Evolutionary conservation across 2,797 vertebrate genomes (phyloP).

Genomic region (Urosaurus nigricauda): DNA sequence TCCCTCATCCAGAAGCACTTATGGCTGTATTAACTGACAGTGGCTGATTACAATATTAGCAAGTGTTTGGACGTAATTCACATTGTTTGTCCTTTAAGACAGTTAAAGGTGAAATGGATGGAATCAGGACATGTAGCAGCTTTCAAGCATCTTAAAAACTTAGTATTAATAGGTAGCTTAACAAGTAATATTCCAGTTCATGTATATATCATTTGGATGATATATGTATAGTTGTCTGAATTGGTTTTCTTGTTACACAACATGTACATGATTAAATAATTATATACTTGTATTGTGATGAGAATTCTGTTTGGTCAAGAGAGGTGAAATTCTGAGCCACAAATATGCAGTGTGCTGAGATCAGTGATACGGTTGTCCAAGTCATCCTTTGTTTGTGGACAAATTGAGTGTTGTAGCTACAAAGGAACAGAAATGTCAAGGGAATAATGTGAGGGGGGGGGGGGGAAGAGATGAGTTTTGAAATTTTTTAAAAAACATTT

Average conservation of each 20-base stretch:
- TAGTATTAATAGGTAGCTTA: background rate
- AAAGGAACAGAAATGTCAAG: background rate
- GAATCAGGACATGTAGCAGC: background rate
- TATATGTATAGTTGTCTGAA: background rate
- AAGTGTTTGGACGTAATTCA: background rate
- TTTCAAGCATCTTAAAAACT: background rate
- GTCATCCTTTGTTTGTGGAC: constrained; percentile 1
- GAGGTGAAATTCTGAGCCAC: background rate
- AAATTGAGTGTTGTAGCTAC: background rate
- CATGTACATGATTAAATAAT: background rate
- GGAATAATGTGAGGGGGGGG: background rate
- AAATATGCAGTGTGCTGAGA: background rate
- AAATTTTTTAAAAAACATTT: too few relatives aligned
- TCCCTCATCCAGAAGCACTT: background rate
- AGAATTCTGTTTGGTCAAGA: background rate
- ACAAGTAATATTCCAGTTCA: background rate
- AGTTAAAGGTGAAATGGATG: background rate
- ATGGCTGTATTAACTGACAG: background rate
- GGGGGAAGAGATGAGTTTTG: background rate
- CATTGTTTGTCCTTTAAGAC: background rate
- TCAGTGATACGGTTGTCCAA: background rate
- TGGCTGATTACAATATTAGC: background rate
- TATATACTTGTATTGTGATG: background rate
- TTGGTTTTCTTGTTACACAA: background rate
- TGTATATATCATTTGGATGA: background rate